Conservation (phyloP, 2,797 vertebrate genomes). For the Florisuga fusca region DNA sequence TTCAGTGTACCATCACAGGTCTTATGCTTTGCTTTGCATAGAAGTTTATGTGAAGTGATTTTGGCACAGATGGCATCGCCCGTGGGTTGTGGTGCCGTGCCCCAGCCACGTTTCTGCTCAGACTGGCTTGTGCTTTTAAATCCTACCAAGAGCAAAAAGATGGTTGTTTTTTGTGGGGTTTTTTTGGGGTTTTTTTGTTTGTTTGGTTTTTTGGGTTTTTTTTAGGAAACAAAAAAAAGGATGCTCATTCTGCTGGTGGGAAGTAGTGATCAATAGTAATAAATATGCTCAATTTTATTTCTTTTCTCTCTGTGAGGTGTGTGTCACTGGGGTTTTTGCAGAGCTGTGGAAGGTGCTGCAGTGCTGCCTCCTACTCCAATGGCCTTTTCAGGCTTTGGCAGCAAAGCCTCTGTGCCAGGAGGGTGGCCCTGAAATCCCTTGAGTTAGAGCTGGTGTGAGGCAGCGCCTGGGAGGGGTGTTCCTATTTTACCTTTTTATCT, state of each 20-base stretch:
- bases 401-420: background rate
- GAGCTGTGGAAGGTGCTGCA: fast-evolving
- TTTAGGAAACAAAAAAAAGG: background rate
- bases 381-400: background rate
- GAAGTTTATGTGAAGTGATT: fast-evolving
- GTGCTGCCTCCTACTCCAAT: background rate
- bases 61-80: fast-evolving
- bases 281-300: background rate
- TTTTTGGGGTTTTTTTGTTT: background rate
- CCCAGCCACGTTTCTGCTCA: fast-evolving
- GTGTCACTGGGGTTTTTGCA: background rate
- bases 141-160: background rate
- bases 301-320: background rate
- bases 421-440: background rate
- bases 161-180: too few relatives aligned
- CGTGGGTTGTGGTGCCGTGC: background rate
- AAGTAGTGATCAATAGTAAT: background rate
- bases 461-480: background rate
- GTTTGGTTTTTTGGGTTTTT: background rate
- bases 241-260: background rate
- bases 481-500: slow-evolving; percentile 33
- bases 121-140: background rate
- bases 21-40: fast-evolving
- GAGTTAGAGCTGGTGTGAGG: background rate
- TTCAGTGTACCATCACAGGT: fast-evolving